Evolutionary conservation across 2,888 invertebrate species (phyloP).

Genomic region (Sinotaia quadrata): DNA sequence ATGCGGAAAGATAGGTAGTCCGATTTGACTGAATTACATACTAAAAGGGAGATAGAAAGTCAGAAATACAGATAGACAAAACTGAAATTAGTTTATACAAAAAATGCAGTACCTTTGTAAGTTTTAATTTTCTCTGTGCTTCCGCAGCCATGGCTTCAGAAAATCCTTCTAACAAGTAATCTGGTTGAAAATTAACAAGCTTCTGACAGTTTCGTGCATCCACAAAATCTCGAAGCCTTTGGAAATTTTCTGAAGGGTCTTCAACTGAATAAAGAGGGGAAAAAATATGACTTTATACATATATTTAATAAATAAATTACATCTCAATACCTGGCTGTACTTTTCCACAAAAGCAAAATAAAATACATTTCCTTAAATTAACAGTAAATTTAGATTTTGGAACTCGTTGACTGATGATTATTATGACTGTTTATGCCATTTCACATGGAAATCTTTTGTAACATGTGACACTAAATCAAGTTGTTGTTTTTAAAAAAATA

Average conservation of each 20-base stretch:
- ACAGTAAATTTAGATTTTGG: neutral
- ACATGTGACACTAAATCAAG: too few relatives aligned
- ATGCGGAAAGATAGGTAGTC: neutral
- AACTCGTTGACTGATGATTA: too few relatives aligned
- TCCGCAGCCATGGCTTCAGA: conserved; percentile 83
- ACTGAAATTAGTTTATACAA: neutral
- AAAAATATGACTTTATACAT: too few relatives aligned
- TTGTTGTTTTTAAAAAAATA: too few relatives aligned
- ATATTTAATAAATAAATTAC: too few relatives aligned
- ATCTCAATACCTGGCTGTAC: neutral
- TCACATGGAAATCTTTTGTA: too few relatives aligned
- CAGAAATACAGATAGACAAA: neutral
- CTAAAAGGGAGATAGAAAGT: neutral
- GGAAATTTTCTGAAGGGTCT: conserved; percentile 93
- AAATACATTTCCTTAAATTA: neutral
- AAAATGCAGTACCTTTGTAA: conserved; percentile 74
- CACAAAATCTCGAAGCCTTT: conserved; percentile 89
- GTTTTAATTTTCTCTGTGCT: conserved; percentile 81
- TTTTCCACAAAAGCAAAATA: neutral
- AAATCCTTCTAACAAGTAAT: conserved; percentile 82
- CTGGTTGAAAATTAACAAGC: conserved; percentile 80
- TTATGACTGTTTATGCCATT: too few relatives aligned
- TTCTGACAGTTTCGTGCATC: conserved; percentile 83
- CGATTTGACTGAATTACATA: neutral
- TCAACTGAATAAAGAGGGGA: conserved; percentile 85